These are phyloP conservation scores for Oasisia sp. DNA, from an alignment of 2,888 invertebrate genomes.

Conservation along the genomic window DNA sequence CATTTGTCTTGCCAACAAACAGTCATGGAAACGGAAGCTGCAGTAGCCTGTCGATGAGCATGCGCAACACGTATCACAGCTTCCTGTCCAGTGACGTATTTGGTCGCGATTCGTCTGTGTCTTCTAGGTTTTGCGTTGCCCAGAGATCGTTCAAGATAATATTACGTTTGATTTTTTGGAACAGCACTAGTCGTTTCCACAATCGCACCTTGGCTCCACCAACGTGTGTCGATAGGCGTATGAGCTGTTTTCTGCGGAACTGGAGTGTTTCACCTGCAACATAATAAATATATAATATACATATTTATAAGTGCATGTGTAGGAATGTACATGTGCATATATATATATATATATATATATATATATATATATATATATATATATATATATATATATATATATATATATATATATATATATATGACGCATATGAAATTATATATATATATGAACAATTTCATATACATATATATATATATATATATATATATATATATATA, in stretches of 20 bases:
- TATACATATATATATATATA: neutral
- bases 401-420: neutral
- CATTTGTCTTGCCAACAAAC: neutral
- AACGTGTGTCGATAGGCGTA: neutral
- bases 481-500: neutral
- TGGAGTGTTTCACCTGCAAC: neutral
- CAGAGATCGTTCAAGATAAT: neutral
- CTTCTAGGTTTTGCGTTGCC: neutral
- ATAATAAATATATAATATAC: neutral
- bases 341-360: neutral
- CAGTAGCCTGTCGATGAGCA: neutral
- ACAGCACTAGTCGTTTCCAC: slow-evolving; percentile 17
- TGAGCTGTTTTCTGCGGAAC: neutral
- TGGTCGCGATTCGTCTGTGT: neutral
- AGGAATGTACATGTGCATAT: neutral
- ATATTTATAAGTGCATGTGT: neutral
- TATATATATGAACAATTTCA: neutral
- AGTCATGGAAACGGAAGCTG: neutral
- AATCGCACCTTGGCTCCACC: neutral
- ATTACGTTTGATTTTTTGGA: neutral
- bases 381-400: neutral
- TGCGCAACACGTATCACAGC: neutral
- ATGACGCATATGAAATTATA: neutral
- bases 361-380: neutral
- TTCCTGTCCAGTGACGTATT: neutral